Percentiles rank a stretch among this genome's conserved stretches.
These are phyloP conservation scores for Bicyclus anynana DNA, from an alignment of 1,140 invertebrate species.

Conservation along the genomic window DNA sequence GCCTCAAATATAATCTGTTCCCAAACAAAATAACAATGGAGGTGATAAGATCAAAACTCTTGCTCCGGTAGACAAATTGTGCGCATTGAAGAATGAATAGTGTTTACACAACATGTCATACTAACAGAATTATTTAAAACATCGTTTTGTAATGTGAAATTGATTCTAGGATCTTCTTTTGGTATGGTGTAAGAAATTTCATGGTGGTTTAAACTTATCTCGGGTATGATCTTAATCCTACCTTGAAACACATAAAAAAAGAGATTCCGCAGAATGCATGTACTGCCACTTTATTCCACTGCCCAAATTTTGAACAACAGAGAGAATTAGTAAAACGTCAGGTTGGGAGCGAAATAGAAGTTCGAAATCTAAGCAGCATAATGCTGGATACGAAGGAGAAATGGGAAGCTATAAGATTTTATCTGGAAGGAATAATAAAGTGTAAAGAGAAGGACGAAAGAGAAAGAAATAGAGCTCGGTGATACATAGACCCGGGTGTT, in stretches of 20 bases:
- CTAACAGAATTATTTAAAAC: slow-evolving; percentile 43
- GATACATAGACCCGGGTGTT: too few relatives aligned
- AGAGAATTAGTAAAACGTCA: too few relatives aligned
- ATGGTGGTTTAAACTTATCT: slow-evolving; percentile 30
- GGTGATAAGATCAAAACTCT: slow-evolving; percentile 61
- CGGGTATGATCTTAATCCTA: slow-evolving; percentile 7
- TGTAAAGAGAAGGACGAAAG: too few relatives aligned
- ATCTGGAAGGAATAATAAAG: too few relatives aligned
- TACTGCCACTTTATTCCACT: too few relatives aligned
- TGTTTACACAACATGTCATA: slow-evolving; percentile 73
- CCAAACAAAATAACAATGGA: slow-evolving; percentile 45
- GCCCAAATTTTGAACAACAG: too few relatives aligned
- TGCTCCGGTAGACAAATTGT: slow-evolving; percentile 63
- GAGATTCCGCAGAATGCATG: too few relatives aligned
- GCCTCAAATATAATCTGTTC: slow-evolving; percentile 26
- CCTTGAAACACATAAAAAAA: background rate
- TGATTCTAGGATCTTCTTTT: slow-evolving; percentile 43
- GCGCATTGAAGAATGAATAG: slow-evolving; percentile 38
- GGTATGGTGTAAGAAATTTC: slow-evolving; percentile 32
- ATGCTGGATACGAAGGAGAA: too few relatives aligned
- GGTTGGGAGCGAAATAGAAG: too few relatives aligned
- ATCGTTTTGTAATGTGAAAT: slow-evolving; percentile 56
- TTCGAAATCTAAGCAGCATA: too few relatives aligned
- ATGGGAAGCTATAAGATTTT: too few relatives aligned
- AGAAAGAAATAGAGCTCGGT: too few relatives aligned